Conservation (phyloP, 2,113 vertebrate species). For the Crotalus horridus region DNA sequence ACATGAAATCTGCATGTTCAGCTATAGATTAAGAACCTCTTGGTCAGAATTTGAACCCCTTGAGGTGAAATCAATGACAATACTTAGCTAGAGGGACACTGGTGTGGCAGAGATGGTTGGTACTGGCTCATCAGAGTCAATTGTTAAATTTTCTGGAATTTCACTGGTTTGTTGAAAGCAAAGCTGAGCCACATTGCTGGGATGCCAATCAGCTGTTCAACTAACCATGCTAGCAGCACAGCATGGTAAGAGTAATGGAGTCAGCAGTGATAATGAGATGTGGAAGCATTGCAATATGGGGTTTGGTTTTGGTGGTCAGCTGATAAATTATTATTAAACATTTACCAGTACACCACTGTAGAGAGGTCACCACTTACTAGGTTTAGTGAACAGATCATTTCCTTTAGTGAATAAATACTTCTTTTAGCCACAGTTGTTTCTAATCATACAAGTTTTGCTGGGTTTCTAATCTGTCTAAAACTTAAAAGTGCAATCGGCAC, state of each 20-base stretch:
- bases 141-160: neutral
- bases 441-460: neutral
- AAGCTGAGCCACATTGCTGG: neutral
- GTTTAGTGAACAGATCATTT: no score
- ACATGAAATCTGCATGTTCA: neutral
- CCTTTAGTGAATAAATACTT: neutral
- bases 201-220: neutral
- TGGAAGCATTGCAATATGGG: neutral
- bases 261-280: neutral
- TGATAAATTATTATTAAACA: neutral
- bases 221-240: neutral
- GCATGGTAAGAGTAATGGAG: neutral
- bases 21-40: neutral
- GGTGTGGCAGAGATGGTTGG: neutral
- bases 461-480: neutral
- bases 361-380: neutral
- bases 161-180: neutral
- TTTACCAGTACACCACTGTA: neutral
- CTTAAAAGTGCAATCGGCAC: neutral
- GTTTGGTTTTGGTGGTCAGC: neutral
- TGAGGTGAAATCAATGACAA: neutral
- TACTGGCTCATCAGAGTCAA: neutral
- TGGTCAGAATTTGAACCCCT: neutral
- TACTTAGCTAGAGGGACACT: neutral
- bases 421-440: neutral